Conservation (phyloP, 2,888 invertebrate genomes). For the Apamea epomidion region DNA sequence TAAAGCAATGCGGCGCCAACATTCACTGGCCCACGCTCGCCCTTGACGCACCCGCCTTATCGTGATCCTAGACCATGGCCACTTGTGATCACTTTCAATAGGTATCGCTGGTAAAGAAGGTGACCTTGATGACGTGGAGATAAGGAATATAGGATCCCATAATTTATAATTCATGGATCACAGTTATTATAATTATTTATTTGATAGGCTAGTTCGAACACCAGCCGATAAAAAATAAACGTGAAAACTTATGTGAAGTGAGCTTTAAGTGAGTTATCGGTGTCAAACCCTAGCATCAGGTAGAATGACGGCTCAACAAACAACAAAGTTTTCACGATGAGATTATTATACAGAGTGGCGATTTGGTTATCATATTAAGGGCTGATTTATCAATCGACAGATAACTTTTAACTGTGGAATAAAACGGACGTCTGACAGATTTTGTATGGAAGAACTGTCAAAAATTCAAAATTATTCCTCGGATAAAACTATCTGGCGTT, state of each 20-base stretch:
- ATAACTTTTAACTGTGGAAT: too few species aligned
- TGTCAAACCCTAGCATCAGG: background rate
- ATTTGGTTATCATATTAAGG: too few species aligned
- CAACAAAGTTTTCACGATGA: too few species aligned
- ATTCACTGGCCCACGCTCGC: constrained; percentile 78
- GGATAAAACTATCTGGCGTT: too few species aligned
- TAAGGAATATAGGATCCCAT: background rate
- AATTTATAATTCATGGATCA: background rate
- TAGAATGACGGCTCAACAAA: too few species aligned
- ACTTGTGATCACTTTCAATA: constrained; percentile 57
- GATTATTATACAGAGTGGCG: too few species aligned
- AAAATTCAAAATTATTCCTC: too few species aligned
- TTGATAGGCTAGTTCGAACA: background rate
- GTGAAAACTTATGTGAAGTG: background rate
- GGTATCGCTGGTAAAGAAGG: constrained; percentile 22
- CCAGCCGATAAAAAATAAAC: background rate
- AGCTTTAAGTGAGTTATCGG: background rate
- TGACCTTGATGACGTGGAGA: constrained; percentile 17
- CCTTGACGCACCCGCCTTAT: constrained; percentile 72
- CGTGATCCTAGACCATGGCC: constrained; percentile 59
- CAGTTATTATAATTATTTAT: background rate
- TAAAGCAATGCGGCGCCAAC: constrained; percentile 75
- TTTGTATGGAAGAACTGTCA: too few species aligned
- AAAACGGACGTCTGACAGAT: too few species aligned
- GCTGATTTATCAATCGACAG: too few species aligned